These are phyloP conservation scores for Tiliacea citrago DNA, from an alignment of 2,888 invertebrate genomes.

Conservation along the genomic window DNA sequence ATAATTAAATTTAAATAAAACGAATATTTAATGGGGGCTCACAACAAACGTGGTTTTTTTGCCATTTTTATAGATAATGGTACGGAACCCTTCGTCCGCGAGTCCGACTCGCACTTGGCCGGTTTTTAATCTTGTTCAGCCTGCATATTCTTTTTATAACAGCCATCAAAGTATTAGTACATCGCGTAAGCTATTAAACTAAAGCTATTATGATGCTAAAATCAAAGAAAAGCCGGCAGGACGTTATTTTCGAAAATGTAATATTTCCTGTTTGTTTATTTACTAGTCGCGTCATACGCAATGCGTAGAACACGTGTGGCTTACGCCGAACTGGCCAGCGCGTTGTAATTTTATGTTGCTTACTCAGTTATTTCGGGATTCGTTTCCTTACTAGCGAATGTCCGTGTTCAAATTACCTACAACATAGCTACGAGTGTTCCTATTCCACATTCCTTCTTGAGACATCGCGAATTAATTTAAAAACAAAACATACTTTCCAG, in stretches of 20 bases:
- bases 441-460: conserved; percentile 56
- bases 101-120: too few species aligned
- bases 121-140: conserved; percentile 25
- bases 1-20: too few species aligned
- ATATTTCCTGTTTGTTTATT: conserved; percentile 64
- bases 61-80: too few species aligned
- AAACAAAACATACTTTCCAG: conserved; percentile 73
- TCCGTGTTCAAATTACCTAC: conserved; percentile 55
- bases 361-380: conserved; percentile 77
- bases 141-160: conserved; percentile 45
- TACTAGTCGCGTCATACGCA: conserved; percentile 61
- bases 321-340: conserved; percentile 73
- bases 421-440: conserved; percentile 37
- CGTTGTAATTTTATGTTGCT: conserved; percentile 78
- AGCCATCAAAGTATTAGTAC: conserved; percentile 53
- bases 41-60: too few species aligned
- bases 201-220: conserved; percentile 34
- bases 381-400: conserved; percentile 74
- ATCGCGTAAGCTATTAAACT: conserved; percentile 45
- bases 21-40: too few species aligned
- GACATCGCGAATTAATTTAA: conserved; percentile 73
- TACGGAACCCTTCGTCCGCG: too few species aligned
- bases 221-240: conserved; percentile 43
- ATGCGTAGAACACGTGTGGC: conserved; percentile 75
- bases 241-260: conserved; percentile 52